These are phyloP conservation scores for Chrysotoxum bicinctum DNA, from an alignment of 2,888 invertebrate genomes.

Conservation along the genomic window DNA sequence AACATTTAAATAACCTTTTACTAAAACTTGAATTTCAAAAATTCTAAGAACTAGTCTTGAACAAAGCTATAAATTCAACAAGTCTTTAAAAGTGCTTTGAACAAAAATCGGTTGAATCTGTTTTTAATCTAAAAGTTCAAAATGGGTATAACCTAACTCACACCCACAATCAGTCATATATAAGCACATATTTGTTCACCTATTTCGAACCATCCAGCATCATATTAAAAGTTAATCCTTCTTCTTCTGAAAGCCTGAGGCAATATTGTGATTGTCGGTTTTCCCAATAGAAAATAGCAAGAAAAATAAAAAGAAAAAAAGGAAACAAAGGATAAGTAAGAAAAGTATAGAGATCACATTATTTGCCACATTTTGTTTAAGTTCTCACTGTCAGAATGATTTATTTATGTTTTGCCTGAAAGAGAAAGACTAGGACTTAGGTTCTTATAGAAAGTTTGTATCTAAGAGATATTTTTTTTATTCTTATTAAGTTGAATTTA, in stretches of 20 bases:
- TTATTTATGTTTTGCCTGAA: background rate
- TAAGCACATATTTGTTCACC: background rate
- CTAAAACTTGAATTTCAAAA: too few relatives aligned
- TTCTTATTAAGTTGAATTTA: too few relatives aligned
- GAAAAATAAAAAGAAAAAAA: background rate
- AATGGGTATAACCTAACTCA: background rate
- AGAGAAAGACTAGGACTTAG: background rate
- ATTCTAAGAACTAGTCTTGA: too few relatives aligned
- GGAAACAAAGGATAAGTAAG: background rate
- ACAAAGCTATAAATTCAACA: too few relatives aligned
- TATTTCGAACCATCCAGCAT: rapidly evolving
- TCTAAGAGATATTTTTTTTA: background rate
- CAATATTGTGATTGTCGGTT: background rate
- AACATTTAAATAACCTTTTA: too few relatives aligned
- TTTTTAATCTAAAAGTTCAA: too few relatives aligned
- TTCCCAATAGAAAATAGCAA: background rate
- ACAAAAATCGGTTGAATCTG: too few relatives aligned
- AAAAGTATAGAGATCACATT: too few relatives aligned
- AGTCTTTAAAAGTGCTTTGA: too few relatives aligned
- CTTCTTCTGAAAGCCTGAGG: background rate
- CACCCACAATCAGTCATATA: background rate
- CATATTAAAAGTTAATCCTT: background rate
- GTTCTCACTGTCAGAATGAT: background rate
- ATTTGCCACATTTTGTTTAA: background rate
- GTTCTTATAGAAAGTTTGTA: background rate